Percentiles rank a stretch among this genome's conserved stretches.
Conservation (phyloP, 2,888 invertebrate species). For the Nephrotoma guestfalica region DNA sequence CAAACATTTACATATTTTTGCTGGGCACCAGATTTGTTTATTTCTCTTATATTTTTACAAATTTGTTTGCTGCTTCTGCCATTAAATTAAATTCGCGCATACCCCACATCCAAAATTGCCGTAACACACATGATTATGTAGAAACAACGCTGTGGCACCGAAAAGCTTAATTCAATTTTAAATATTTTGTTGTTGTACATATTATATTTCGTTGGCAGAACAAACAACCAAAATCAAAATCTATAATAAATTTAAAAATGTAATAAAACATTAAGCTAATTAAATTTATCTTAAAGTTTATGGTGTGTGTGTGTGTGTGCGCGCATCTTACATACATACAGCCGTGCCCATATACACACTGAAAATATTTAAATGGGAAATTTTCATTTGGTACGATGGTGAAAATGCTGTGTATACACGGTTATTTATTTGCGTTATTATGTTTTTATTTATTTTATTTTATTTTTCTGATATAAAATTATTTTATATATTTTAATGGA, state of each 20-base stretch:
- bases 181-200: neutral
- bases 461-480: neutral
- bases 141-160: neutral
- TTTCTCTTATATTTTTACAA: neutral
- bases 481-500: neutral
- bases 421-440: neutral
- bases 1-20: no score
- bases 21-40: neutral
- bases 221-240: neutral
- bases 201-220: neutral
- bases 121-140: no score
- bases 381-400: no score
- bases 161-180: neutral
- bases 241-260: neutral
- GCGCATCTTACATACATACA: neutral
- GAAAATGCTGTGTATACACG: neutral
- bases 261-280: neutral
- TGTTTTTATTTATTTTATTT: neutral
- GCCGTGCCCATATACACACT: neutral
- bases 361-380: neutral
- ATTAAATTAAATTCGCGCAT: neutral
- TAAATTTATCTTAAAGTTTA: neutral
- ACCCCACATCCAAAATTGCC: neutral
- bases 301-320: neutral
- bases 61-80: neutral